These are phyloP conservation scores for Asarcornis scutulata DNA, from an alignment of 2,113 vertebrate species.

Conservation along the genomic window DNA sequence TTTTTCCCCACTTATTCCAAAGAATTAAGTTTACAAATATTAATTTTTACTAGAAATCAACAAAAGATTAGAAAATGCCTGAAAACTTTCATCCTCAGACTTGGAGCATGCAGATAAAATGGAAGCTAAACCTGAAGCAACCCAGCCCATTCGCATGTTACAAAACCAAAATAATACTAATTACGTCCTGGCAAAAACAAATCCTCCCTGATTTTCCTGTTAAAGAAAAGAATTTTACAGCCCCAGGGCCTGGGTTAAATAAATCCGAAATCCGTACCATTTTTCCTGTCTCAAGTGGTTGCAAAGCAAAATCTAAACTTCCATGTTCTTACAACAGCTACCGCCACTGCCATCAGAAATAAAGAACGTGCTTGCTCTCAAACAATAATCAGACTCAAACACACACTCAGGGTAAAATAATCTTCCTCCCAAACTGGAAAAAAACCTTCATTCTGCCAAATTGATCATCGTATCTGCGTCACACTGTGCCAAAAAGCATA, in stretches of 20 bases:
- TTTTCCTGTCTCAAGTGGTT: not conserved
- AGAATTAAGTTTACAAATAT: not conserved
- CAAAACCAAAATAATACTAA: not conserved
- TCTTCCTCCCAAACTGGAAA: not conserved
- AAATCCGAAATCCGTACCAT: not conserved
- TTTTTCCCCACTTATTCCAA: not conserved
- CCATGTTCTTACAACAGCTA: not conserved
- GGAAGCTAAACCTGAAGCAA: not conserved
- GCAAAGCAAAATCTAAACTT: not conserved
- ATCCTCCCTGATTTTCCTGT: not conserved
- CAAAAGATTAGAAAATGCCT: not conserved
- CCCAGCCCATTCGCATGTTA: not conserved
- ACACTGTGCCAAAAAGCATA: not conserved
- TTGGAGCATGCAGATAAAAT: not conserved
- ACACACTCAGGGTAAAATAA: not conserved
- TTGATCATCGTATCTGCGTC: not conserved
- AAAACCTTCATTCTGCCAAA: not conserved
- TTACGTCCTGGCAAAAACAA: constrained; percentile 15
- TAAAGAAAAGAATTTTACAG: constrained; percentile 6
- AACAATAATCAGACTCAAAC: not conserved
- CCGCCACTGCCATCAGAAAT: not conserved
- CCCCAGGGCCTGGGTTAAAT: not conserved
- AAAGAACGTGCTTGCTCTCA: not conserved
- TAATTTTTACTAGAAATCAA: not conserved
- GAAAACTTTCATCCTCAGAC: not conserved